Percentiles rank a stretch among this genome's conserved stretches.
phyloP scores from a whole-genome alignment of 2,888 invertebrate genomes.

The Lochmaea crataegi region DNA sequence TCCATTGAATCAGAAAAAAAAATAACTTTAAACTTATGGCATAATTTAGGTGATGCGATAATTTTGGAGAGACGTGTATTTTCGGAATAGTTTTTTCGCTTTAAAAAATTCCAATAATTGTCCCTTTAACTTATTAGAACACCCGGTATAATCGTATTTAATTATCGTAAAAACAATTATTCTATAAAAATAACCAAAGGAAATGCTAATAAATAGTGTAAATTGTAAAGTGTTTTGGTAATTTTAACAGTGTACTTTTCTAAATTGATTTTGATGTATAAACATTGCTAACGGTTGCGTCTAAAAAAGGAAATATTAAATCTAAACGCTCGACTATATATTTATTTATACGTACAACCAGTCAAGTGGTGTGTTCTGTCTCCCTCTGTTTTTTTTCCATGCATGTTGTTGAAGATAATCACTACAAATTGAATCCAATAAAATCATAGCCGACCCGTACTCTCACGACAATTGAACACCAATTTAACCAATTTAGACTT shows the following conservation, averaged over 20 bases:
- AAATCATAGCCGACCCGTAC: constrained; percentile 58
- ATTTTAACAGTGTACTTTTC: constrained; percentile 42
- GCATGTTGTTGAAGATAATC: constrained; percentile 57
- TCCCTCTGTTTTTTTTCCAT: constrained; percentile 55
- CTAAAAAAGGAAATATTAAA: constrained; percentile 57
- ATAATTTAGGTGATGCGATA: too few species aligned
- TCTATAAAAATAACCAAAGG: constrained; percentile 19
- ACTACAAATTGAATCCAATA: constrained; percentile 65
- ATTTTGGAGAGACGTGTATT: too few species aligned
- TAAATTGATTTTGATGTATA: constrained; percentile 51
- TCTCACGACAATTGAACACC: constrained; percentile 66
- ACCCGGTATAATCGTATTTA: background rate
- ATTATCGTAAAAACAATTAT: constrained; percentile 4
- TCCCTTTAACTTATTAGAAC: too few species aligned
- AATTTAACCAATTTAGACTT: constrained; percentile 65
- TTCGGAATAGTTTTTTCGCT: too few species aligned
- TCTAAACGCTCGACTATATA: constrained; percentile 44
- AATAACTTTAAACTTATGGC: too few species aligned
- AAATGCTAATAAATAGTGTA: constrained; percentile 45
- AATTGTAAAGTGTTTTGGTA: constrained; percentile 44
- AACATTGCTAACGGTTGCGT: constrained; percentile 48
- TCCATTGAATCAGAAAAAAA: too few species aligned
- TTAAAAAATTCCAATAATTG: too few species aligned
- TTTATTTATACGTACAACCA: background rate
- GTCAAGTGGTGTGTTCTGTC: constrained; percentile 44